Conservation (phyloP, 2,113 vertebrate species). For the Triplophysa siluroides region DNA sequence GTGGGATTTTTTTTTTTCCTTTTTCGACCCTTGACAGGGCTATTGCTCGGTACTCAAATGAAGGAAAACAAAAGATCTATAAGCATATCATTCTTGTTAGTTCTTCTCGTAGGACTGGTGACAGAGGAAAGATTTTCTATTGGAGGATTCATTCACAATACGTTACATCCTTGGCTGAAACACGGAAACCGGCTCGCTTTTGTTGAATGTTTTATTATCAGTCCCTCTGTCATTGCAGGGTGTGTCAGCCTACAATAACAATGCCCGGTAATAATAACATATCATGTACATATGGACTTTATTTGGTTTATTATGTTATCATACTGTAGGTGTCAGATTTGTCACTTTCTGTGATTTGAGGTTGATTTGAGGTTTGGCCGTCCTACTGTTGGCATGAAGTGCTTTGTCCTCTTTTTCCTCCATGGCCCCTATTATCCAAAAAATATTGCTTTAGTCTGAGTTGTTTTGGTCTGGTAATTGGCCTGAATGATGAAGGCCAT, state of each 20-base stretch:
- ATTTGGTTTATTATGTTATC: neutral
- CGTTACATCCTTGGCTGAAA: neutral
- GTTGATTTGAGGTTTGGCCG: neutral
- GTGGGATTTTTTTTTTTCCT: neutral
- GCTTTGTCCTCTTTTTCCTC: neutral
- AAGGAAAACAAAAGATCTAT: neutral
- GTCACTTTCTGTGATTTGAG: neutral
- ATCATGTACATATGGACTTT: neutral
- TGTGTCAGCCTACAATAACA: neutral
- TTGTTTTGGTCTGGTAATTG: slow-evolving; percentile 11
- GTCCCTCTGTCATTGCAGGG: neutral
- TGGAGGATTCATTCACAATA: neutral
- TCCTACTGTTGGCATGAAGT: neutral
- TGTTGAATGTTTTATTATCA: slow-evolving; percentile 48
- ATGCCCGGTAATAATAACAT: neutral
- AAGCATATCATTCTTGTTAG: neutral
- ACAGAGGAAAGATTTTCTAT: neutral
- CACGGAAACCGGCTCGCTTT: slow-evolving; percentile 15
- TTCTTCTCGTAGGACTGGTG: neutral
- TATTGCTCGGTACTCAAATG: no score
- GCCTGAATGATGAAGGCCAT: slow-evolving; percentile 9
- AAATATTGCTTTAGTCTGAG: neutral
- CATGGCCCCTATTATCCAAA: neutral
- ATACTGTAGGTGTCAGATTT: neutral
- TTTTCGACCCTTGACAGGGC: neutral